Evolutionary conservation across 2,113 vertebrate genomes (phyloP).

Genomic region (Propithecus coquereli): DNA sequence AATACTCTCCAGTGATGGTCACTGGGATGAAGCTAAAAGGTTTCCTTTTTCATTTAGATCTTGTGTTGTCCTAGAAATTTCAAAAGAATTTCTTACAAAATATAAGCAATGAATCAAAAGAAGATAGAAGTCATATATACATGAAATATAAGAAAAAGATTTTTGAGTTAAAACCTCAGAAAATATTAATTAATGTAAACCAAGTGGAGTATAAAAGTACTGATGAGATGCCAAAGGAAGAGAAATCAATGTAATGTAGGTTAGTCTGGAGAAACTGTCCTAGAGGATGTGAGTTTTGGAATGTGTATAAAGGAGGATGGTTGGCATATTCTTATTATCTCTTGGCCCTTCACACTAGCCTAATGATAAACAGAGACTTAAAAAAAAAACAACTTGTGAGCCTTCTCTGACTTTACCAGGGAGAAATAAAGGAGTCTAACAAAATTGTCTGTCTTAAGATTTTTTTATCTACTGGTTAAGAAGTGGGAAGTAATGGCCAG

Average conservation of each 20-base stretch:
- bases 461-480: slow-evolving; percentile 31
- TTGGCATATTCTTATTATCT: slow-evolving; percentile 3
- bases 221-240: not conserved
- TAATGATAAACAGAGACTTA: not conserved
- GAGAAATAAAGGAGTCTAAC: not conserved
- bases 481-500: not conserved
- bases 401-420: not conserved
- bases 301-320: not conserved
- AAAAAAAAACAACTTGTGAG: not conserved
- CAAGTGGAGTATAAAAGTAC: not conserved
- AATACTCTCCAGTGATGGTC: not conserved
- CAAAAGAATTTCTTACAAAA: slow-evolving; percentile 6
- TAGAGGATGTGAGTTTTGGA: not conserved
- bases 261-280: not conserved
- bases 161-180: not conserved
- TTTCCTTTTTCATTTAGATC: slow-evolving; percentile 39
- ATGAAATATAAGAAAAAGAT: not conserved
- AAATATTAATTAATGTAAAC: not conserved
- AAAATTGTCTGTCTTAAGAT: slow-evolving; percentile 8
- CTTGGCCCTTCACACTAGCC: not conserved
- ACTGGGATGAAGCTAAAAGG: not conserved
- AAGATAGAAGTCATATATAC: slow-evolving; percentile 22
- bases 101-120: slow-evolving; percentile 15
- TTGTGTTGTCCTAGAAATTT: slow-evolving; percentile 47
- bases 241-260: not conserved